These are phyloP conservation scores for Mamestra brassicae DNA, from an alignment of 2,888 invertebrate genomes.

Conservation along the genomic window DNA sequence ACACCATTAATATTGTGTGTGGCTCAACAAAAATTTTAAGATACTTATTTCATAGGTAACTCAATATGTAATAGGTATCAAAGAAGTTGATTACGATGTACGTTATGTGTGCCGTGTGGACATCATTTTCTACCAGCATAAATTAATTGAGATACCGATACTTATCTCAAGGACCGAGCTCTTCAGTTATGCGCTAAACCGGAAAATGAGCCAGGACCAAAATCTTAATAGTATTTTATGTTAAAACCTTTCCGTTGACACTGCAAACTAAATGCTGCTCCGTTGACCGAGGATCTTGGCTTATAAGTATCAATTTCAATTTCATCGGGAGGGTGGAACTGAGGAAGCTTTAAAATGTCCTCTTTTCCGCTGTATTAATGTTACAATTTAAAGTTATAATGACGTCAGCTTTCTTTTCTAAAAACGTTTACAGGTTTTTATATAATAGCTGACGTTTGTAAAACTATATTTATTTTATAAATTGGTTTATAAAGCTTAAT, in stretches of 20 bases:
- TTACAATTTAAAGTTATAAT: slow-evolving; percentile 19
- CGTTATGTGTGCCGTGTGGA: no score
- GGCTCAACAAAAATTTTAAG: no score
- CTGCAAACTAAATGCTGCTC: slow-evolving; percentile 43
- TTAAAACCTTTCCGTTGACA: slow-evolving; percentile 36
- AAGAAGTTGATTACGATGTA: neutral
- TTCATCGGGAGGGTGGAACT: slow-evolving; percentile 42
- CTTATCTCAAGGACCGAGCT: neutral
- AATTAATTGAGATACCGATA: neutral
- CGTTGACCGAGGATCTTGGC: slow-evolving; percentile 53
- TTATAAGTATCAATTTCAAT: slow-evolving; percentile 60
- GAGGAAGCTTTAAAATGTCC: slow-evolving; percentile 25
- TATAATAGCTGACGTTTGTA: no score
- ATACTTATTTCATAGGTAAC: no score
- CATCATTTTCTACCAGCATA: neutral
- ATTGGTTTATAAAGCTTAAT: neutral
- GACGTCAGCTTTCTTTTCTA: neutral
- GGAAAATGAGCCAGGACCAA: slow-evolving; percentile 24
- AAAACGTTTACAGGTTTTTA: no score
- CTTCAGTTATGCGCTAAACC: neutral
- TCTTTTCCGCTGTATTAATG: slow-evolving; percentile 18
- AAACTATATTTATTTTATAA: no score
- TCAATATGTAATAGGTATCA: neutral
- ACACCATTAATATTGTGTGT: neutral
- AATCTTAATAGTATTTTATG: slow-evolving; percentile 41